Base-by-base conservation (phyloP, 2,113 vertebrate genomes). In the Brienomyrus brachyistius region DNA sequence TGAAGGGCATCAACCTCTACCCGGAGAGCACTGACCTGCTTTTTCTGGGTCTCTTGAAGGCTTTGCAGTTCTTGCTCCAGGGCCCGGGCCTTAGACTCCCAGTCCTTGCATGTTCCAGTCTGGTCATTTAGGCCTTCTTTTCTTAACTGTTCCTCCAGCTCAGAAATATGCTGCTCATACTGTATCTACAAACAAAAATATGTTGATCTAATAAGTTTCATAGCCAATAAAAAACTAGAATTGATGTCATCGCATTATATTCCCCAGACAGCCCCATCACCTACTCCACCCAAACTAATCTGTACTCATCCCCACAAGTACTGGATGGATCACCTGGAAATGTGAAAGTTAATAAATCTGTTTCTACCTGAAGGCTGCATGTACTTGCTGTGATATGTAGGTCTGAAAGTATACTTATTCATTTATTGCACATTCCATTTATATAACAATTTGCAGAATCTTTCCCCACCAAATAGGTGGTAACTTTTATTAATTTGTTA, bases 161-260 rank as follows among this genome's bases (percentile, higher is more conserved):
- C 96, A 21, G 92, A 93, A 70, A 99, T 94, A 91, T 96, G 97
- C 91, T 97, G 96, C 90, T 99, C 97, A 51, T 99, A 99, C 70
- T 97, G 96, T 10, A 98, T 95, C 98, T 99, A 21, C 13, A 89
- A 59, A 91, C 91, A 93, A 19, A 93, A 89, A 91, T 89, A 88
- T 0, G 51, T 45, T 43, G 91, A 47, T 84, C 45, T 84, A n/a
- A 23, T 17, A 47, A 48, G 17, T 48, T 84, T 84, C 23, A 48
- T 45, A 48, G 19, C 43, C 15, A 48, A 83, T 45, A 48, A 83
- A 83, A 83, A 74, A 31, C 13, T 74, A 74, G 31, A 62, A 66
- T 27, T 66, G n/a, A 10, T 66, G 59, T 66, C n/a, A 66, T 66
- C 3, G 9, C n/a, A 66, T 66, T 66, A 31, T 66, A 66, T 5